Evolutionary conservation across 1,140 invertebrate species (phyloP).

Genomic region (Papilio glaucus): DNA sequence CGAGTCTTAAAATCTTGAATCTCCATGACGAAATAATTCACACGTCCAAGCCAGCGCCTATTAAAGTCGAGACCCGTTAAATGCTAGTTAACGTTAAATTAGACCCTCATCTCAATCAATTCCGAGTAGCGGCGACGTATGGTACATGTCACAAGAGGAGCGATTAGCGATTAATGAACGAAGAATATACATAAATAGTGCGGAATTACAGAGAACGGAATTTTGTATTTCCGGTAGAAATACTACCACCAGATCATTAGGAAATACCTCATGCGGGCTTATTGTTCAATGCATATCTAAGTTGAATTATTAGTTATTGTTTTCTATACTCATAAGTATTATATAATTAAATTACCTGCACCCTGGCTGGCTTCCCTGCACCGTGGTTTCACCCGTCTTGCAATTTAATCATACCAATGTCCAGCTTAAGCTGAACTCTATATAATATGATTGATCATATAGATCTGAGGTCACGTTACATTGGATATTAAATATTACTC

Average conservation of each 20-base stretch:
- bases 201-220: neutral
- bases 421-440: no score
- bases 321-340: no score
- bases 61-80: constrained; percentile 42
- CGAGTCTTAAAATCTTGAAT: neutral
- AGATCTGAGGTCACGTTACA: no score
- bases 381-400: no score
- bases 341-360: no score
- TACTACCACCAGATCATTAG: neutral
- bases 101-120: constrained; percentile 54
- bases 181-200: neutral
- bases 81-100: constrained; percentile 47
- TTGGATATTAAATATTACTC: no score
- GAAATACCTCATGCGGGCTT: neutral
- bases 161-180: constrained; percentile 24
- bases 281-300: neutral
- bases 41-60: constrained; percentile 21
- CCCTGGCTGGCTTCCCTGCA: no score
- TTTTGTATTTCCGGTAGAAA: neutral
- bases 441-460: no score
- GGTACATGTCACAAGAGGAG: constrained; percentile 27
- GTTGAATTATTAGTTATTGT: no score
- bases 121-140: constrained; percentile 37
- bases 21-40: constrained; percentile 18
- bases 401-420: no score